Evolutionary conservation across 2,888 invertebrate genomes (phyloP).

Genomic region (Xylocampa areola): DNA sequence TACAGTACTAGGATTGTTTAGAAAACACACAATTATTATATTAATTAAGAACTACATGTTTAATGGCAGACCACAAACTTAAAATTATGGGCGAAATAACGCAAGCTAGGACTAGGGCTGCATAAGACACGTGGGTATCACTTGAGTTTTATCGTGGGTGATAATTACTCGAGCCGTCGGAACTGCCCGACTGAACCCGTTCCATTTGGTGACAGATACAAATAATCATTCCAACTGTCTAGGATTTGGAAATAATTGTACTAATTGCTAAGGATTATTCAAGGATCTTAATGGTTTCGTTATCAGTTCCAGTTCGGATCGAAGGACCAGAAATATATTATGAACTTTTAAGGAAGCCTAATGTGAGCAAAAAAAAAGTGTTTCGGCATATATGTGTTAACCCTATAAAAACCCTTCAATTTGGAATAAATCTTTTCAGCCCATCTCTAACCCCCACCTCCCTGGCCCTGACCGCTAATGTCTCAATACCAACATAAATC

Average conservation of each 20-base stretch:
- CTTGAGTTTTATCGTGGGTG: constrained; percentile 18
- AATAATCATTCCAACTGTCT: constrained; percentile 26
- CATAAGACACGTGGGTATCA: constrained; percentile 21
- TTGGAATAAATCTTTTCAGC: no score
- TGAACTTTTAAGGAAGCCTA: no score
- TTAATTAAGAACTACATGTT: no score
- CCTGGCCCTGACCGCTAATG: constrained; percentile 1
- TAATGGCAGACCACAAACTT: no score
- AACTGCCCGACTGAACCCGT: constrained; percentile 14
- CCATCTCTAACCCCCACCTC: no score
- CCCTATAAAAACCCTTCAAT: no score
- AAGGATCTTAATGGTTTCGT: not conserved
- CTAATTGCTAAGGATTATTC: constrained; percentile 4
- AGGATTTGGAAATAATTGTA: constrained; percentile 25
- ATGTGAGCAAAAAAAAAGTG: no score
- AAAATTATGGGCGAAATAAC: not conserved
- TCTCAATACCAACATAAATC: constrained; percentile 19
- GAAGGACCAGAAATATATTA: not conserved
- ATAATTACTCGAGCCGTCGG: constrained; percentile 17
- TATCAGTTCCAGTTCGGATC: not conserved
- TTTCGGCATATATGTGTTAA: no score
- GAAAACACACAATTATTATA: no score
- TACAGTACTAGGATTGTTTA: no score
- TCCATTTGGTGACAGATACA: constrained; percentile 23
- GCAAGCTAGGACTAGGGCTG: not conserved